Evolutionary conservation across 2,113 vertebrate species (phyloP).

Genomic region (Crypturellus undulatus): DNA sequence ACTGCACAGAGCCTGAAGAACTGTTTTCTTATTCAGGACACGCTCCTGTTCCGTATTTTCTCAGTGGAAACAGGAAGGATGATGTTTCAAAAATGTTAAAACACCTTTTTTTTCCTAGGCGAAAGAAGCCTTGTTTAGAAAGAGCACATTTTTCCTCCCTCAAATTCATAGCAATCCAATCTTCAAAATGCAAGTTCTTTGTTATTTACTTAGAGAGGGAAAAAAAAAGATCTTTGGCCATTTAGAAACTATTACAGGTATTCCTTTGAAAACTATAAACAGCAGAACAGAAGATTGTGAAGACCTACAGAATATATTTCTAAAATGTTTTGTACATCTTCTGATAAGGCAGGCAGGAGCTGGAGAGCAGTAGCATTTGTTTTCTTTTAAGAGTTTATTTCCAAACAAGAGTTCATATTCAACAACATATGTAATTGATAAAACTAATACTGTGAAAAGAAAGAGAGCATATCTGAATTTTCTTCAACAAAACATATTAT

Average conservation of each 20-base stretch:
- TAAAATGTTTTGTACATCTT: conserved; percentile 44
- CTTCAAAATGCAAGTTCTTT: not conserved
- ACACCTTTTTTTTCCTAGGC: not conserved
- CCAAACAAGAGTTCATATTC: conserved; percentile 44
- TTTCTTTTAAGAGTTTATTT: conserved; percentile 51
- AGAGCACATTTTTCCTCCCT: not conserved
- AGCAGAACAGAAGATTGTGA: conserved; percentile 70
- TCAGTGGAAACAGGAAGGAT: not conserved
- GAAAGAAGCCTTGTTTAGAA: not conserved
- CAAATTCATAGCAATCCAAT: not conserved
- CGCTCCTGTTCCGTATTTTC: not conserved
- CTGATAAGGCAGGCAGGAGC: not conserved
- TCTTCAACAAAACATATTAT: conserved; percentile 14
- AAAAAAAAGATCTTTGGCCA: not conserved
- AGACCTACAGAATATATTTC: conserved; percentile 44
- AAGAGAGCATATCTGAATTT: conserved; percentile 10
- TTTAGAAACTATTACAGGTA: conserved; percentile 43
- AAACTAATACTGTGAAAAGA: conserved; percentile 23
- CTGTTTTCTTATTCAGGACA: not conserved
- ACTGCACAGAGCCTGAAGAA: not conserved
- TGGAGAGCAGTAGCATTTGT: not conserved
- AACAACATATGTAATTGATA: conserved; percentile 38
- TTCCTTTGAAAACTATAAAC: conserved; percentile 66
- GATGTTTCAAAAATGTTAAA: not conserved
- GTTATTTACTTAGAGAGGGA: not conserved